Conservation (phyloP, 92 coral and sea anemone species). For the Phymanthus crucifer region DNA sequence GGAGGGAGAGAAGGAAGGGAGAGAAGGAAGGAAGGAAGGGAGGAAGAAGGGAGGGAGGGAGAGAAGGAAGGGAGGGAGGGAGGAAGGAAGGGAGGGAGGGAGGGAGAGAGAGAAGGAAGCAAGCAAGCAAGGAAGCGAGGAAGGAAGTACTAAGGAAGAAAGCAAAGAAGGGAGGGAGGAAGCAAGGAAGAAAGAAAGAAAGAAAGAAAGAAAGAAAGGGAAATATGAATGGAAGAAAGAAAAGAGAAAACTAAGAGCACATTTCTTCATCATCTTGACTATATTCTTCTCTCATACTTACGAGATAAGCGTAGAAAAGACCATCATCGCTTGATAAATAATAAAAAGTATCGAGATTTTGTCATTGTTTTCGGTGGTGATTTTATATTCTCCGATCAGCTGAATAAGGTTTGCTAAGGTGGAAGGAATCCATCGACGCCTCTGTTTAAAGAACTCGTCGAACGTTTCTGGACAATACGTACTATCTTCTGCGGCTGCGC, state of each 20-base stretch:
- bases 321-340: constrained; percentile 82
- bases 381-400: constrained; percentile 79
- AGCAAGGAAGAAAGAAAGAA: background rate
- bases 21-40: background rate
- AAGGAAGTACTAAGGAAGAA: background rate
- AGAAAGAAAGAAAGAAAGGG: background rate
- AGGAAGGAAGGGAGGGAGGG: background rate
- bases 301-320: constrained; percentile 83
- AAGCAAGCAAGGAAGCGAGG: background rate
- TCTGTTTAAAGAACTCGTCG: constrained; percentile 93
- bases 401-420: constrained; percentile 86
- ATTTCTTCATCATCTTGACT: background rate
- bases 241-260: background rate
- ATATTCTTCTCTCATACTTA: constrained; percentile 21
- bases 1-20: background rate
- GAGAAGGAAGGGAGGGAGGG: too few relatives aligned
- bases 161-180: background rate
- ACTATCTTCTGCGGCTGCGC: constrained; percentile 97
- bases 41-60: background rate
- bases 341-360: constrained; percentile 68
- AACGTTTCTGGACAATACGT: constrained; percentile 95
- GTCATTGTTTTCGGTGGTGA: constrained; percentile 79
- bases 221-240: background rate
- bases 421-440: constrained; percentile 99
- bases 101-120: background rate